Percentiles rank a stretch among this genome's conserved stretches.
These are phyloP conservation scores for Pollenia labialis DNA, from an alignment of 2,888 invertebrate genomes.

Conservation along the genomic window DNA sequence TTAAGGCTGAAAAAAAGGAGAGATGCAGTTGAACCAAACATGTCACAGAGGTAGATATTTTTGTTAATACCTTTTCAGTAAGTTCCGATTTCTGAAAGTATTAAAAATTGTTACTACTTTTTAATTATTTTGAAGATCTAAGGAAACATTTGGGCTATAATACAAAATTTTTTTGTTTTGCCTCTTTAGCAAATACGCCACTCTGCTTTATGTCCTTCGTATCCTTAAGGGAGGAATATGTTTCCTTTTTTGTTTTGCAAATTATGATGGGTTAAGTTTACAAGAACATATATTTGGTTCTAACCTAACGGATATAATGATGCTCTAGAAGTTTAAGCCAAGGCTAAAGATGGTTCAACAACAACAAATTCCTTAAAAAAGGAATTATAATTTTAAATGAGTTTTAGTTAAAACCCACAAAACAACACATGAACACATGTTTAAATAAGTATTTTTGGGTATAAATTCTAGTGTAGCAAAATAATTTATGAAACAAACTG, in stretches of 20 bases:
- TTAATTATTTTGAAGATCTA: background rate
- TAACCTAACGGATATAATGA: slow-evolving; percentile 48
- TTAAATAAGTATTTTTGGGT: no score
- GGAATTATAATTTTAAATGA: slow-evolving; percentile 65
- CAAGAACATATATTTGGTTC: slow-evolving; percentile 49
- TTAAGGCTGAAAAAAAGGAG: background rate
- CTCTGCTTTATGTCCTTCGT: background rate
- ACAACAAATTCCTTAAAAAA: background rate
- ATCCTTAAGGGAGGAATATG: background rate
- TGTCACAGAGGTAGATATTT: no score
- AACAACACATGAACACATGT: background rate
- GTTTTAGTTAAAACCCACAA: slow-evolving; percentile 1
- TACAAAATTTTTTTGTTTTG: background rate
- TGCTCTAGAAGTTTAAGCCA: slow-evolving; percentile 48
- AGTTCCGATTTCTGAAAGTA: no score
- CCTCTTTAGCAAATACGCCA: background rate
- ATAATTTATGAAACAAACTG: slow-evolving; percentile 57
- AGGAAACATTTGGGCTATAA: background rate
- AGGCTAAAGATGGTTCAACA: background rate
- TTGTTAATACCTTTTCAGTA: no score
- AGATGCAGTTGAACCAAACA: no score
- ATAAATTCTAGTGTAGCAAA: background rate
- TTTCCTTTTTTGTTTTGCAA: slow-evolving; percentile 12
- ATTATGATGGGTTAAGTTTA: slow-evolving; percentile 54
- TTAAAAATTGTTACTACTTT: no score